Evolutionary conservation across 1,140 invertebrate genomes (phyloP), one percentile per base, ranked within the genome.

Genomic region (Eubasilissa regina): DNA sequence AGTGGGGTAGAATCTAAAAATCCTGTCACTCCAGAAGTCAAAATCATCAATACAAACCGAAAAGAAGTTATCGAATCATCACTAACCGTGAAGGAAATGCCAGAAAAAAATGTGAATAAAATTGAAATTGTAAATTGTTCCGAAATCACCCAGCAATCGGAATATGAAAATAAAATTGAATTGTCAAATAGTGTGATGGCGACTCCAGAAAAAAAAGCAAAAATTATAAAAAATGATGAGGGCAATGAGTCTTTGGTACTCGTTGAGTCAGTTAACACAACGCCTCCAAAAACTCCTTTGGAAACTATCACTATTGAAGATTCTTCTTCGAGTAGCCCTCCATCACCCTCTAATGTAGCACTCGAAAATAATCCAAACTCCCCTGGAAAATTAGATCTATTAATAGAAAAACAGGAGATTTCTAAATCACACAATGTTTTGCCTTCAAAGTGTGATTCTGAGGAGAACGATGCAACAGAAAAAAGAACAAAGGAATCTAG

Each of bases 261-360:
- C 11, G 21, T 35, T 8, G 58, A 62, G 58, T 11, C 58, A 11
- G 21, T 13, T 11, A 62, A 62, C 13, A 35, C 4, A 11, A 10
- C 12, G 9, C 21, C 58, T 6, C 6, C 21, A 21, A 62, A 35
- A 35, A 21, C 58, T 62, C 12, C 12, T 62, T 62, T 68, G n/a
- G 64, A 68, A n/a, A 68, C 64, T 15, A 68, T 68, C 45, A 47
- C 44, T 21, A 4, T 68, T 68, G 43, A 66, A 12, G 62, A 47
- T 68, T 68, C 64, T n/a, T 45, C 45, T 45, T 55, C 53, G n/a
- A n/a, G n/a, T n/a, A n/a, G n/a, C n/a, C n/a, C n/a, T 55, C 0
- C 53, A 55, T 17, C 53, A 55, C 53, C 53, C 19, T 55, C 19
- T 15, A 55, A 55, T 55, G 4, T 15, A 4, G 19, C 6, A 55